Conservation (phyloP, 1,140 invertebrate genomes). For the Bombus superbus region DNA sequence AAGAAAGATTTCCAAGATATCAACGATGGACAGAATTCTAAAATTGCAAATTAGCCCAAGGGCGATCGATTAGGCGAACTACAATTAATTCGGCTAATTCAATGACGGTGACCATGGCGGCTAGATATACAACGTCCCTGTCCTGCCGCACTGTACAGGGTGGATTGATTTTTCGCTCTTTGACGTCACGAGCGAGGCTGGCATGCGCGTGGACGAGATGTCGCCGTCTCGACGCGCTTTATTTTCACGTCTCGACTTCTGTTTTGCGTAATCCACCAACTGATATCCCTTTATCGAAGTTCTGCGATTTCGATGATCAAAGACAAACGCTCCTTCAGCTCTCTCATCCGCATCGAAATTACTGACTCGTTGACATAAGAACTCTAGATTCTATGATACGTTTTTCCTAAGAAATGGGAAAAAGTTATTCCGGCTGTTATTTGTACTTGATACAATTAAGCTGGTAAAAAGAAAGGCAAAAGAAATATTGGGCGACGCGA, state of each 20-base stretch:
- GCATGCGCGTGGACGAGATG: slow-evolving; percentile 67
- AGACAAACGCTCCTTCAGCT: not conserved
- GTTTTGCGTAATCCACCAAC: not conserved
- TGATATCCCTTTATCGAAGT: slow-evolving; percentile 14
- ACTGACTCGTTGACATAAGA: not conserved
- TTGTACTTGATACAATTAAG: not conserved
- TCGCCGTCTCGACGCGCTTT: slow-evolving; percentile 16
- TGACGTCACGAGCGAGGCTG: slow-evolving; percentile 71
- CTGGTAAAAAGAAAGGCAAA: not conserved
- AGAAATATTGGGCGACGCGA: not conserved
- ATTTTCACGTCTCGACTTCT: not conserved
- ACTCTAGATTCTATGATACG: not conserved
- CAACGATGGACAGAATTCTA: slow-evolving; percentile 3
- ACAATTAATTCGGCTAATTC: slow-evolving; percentile 36
- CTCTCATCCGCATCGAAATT: not conserved
- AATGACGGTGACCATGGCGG: slow-evolving; percentile 23
- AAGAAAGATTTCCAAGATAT: not conserved
- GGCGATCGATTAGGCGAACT: slow-evolving; percentile 16
- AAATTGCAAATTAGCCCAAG: slow-evolving; percentile 11
- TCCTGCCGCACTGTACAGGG: slow-evolving; percentile 55
- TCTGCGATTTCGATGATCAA: not conserved
- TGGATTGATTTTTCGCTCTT: slow-evolving; percentile 75
- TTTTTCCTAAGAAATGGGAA: not conserved
- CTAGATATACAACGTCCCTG: slow-evolving; percentile 24
- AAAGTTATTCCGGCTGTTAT: not conserved